Evolutionary conservation across 2,888 invertebrate species (phyloP), one percentile per base, ranked within the genome.

Genomic region (Pristionchus arcanus): DNA sequence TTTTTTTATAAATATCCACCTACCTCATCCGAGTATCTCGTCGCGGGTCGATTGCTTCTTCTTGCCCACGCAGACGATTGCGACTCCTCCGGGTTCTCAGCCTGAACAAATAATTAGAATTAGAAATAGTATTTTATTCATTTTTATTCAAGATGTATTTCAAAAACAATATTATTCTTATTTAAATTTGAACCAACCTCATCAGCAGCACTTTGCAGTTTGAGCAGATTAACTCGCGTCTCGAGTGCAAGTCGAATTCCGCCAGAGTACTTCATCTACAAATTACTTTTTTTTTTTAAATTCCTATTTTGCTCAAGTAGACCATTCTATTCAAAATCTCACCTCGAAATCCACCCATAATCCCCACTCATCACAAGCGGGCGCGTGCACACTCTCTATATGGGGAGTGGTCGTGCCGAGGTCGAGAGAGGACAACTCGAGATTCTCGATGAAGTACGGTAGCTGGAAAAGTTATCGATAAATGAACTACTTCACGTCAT

Each of bases 381-480:
- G 97, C 88, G 92, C 91, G 91, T 96, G 93, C 31, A 95, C 93
- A 21, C 91, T 91, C 19, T 91, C 91, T 55, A 95, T 94, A 25
- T 89, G 90, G 2, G 95, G 95, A n/a, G 94, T 91, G 0, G 88
- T 81, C 0, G 92, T 93, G 66, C 95, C 95, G 11, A 94, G 92
- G 31, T 95, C 94, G 66, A 95, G 89, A 25, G 93, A 92, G 15
- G 94, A 92, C 92, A 98, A 96, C 86, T 96, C 96, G 89, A 98
- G 96, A 92, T 97, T 97, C 91, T 97, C 97, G 96, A 98, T 97
- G 96, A 98, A 98, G 93, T 97, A 97, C 1, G 98, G 98, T 91
- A 97, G 95, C 96, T 97, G 95, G 0, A 94, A 74, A 68, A 21
- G 55, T 16, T 16, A 63, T 49, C 81, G 28, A 49, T 34, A n/a